Conservation (phyloP, 2,888 invertebrate species). For the Ischnura elegans region DNA sequence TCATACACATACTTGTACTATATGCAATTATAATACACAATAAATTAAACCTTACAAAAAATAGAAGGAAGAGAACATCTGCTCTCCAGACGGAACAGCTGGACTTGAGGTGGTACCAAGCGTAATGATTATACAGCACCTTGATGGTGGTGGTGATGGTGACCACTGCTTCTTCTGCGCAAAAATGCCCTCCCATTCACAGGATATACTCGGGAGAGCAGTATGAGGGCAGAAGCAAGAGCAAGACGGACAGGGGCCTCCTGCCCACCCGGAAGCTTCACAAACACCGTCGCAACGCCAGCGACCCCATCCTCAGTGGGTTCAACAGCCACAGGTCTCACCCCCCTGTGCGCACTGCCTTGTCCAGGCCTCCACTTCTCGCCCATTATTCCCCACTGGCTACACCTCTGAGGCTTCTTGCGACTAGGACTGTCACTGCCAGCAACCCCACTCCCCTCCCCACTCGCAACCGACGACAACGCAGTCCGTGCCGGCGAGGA, state of each 20-base stretch:
- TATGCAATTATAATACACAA: background rate
- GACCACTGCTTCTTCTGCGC: conserved; percentile 80
- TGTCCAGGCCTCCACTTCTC: conserved; percentile 10
- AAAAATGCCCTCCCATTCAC: conserved; percentile 81
- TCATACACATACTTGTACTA: background rate
- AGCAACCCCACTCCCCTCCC: background rate
- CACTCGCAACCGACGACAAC: conserved; percentile 48
- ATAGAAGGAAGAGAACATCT: background rate
- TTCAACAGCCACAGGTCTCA: conserved; percentile 93
- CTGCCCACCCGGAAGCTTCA: conserved; percentile 92
- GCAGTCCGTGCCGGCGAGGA: conserved; percentile 68
- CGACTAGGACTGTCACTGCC: conserved; percentile 34
- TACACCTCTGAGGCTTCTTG: background rate
- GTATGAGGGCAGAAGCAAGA: conserved; percentile 89
- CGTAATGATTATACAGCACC: background rate
- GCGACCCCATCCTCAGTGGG: conserved; percentile 93
- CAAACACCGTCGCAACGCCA: conserved; percentile 94
- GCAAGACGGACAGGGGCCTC: conserved; percentile 89
- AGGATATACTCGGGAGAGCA: conserved; percentile 83
- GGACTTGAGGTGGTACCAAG: background rate
- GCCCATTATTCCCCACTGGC: background rate
- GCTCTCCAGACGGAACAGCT: background rate
- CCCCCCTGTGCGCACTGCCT: conserved; percentile 78
- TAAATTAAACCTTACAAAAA: background rate
- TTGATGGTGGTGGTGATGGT: conserved; percentile 74